phyloP scores from a whole-genome alignment of 2,113 vertebrate genomes.

The Circaetus gallicus region DNA sequence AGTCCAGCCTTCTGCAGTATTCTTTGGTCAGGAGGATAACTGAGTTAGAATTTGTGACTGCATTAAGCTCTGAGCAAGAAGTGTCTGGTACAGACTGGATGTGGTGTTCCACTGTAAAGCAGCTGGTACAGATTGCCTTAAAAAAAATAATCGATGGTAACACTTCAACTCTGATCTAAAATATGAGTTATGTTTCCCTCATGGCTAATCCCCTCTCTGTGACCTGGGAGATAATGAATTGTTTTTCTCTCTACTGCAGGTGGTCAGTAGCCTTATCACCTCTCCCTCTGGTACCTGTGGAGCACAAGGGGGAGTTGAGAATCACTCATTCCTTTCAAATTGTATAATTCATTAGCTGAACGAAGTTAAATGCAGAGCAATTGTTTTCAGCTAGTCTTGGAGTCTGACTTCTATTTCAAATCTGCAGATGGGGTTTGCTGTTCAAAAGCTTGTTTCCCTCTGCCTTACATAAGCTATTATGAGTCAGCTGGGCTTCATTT shows the following conservation, averaged over 20 bases:
- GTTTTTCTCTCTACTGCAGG: not conserved
- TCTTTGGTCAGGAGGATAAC: not conserved
- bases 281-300: not conserved
- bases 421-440: not conserved
- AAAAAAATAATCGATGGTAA: not conserved
- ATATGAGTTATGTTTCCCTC: not conserved
- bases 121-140: not conserved
- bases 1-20: not conserved
- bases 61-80: not conserved
- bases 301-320: not conserved
- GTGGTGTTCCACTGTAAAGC: not conserved
- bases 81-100: not conserved
- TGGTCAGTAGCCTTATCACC: not conserved
- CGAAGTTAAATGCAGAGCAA: not conserved
- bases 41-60: not conserved
- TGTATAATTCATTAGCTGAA: constrained; percentile 6
- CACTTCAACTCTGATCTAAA: not conserved
- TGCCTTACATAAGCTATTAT: not conserved
- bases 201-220: not conserved
- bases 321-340: not conserved
- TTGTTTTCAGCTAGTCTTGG: not conserved
- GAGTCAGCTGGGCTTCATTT: not conserved
- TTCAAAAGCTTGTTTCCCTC: not conserved
- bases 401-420: not conserved
- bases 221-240: not conserved